Evolutionary conservation across 2,888 invertebrate species (phyloP).

Genomic region (Epinotia nisella): DNA sequence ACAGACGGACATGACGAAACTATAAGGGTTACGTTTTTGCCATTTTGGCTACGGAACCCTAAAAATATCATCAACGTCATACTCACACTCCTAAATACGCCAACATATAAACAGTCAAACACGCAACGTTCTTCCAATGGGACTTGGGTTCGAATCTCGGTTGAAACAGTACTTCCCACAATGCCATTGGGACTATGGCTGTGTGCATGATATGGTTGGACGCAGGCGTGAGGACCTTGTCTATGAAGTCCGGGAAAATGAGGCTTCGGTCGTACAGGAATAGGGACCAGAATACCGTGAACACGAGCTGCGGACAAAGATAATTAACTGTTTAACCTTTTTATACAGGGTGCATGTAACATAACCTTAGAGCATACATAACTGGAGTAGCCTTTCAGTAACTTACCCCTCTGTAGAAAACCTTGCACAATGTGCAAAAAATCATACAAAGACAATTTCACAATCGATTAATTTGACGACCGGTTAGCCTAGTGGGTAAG

Average conservation of each 20-base stretch:
- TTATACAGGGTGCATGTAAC: too few species aligned
- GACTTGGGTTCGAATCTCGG: constrained; percentile 45
- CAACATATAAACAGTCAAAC: constrained; percentile 43
- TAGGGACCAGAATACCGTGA: constrained; percentile 48
- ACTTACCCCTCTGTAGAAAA: too few species aligned
- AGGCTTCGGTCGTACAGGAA: constrained; percentile 47
- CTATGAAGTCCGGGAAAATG: constrained; percentile 46
- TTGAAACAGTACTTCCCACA: constrained; percentile 46
- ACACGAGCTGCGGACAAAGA: constrained; percentile 46
- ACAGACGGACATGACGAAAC: too few species aligned
- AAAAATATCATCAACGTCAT: not conserved
- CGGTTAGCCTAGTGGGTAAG: too few species aligned
- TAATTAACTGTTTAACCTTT: not conserved
- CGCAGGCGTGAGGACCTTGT: constrained; percentile 39
- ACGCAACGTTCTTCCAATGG: constrained; percentile 44
- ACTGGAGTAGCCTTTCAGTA: too few species aligned
- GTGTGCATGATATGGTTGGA: constrained; percentile 49
- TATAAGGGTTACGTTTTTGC: too few species aligned
- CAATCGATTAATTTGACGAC: too few species aligned
- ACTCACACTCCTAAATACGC: constrained; percentile 48
- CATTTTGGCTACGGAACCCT: too few species aligned
- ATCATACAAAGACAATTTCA: too few species aligned
- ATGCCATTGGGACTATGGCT: constrained; percentile 43
- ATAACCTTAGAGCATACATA: too few species aligned
- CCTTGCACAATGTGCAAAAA: too few species aligned